Base-by-base conservation (phyloP, 1,140 invertebrate genomes). In the Macrostomum lignano region DNA sequence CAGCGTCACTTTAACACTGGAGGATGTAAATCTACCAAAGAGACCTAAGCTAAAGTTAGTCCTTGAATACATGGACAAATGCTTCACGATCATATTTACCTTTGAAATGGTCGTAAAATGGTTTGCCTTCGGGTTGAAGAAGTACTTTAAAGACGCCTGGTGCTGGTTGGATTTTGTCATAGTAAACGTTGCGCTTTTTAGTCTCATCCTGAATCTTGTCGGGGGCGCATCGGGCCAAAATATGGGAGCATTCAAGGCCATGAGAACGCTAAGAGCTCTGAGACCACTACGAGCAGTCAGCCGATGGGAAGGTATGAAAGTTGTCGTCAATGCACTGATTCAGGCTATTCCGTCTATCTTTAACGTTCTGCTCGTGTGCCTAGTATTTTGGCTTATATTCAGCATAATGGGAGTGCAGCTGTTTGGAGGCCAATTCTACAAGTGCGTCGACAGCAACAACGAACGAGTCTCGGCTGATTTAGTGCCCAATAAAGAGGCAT, bases 161-260 rank as follows among this genome's bases (percentile, higher is more conserved):
- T 86, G 78, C 61, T 84, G 78, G 78, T 68, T 88, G 43, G 79
- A 88, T 65, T 88, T 88, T 59, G 70, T 86, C 45, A 88, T 86
- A 63, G 79, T 86, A 45, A 78, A 84, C n/a, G n/a, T n/a, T 6
- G 31, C 31, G 6, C 15, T 7, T 11, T 11, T 15, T 11, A 32
- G 31, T 32, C 17, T 32, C 10, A 19, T 32, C 14, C 31, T 32
- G 4, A 7, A 5, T 6, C 6, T 17, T 5, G 14, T 32, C 17
- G 15, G 15, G 6, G 31, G 31, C 9, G 7, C 7, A 14, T 9
- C 9, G 6, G 31, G 79, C 54, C n/a, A n/a, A n/a, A n/a, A n/a
- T n/a, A 73, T 73, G 56, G 74, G 76, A 51, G 79, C 81, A 37
- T 84, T 79, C 34, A 33, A 49, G 10, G 46, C 51, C 7, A 73